Conservation (phyloP, 2,113 vertebrate genomes). For the Python bivittatus region DNA sequence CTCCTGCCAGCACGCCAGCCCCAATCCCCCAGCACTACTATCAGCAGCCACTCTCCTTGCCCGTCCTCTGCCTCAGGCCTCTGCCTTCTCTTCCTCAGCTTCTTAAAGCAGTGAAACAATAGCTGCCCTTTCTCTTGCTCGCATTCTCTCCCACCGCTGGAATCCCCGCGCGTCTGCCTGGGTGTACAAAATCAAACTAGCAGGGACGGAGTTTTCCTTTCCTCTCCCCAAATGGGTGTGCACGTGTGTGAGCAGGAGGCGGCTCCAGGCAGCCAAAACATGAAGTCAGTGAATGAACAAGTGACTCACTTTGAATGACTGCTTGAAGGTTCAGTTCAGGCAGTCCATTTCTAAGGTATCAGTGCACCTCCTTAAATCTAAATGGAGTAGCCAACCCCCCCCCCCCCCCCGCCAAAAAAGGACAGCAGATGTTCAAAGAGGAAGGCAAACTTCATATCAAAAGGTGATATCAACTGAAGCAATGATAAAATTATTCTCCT, state of each 20-base stretch:
- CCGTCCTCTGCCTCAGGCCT: constrained; percentile 52
- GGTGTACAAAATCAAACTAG: constrained; percentile 9
- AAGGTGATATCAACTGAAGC: background rate
- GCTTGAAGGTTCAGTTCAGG: background rate
- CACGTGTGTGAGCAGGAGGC: constrained; percentile 10
- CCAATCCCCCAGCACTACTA: constrained; percentile 49
- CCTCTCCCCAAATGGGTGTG: constrained; percentile 44
- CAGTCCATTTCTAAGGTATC: background rate
- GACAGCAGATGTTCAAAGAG: background rate
- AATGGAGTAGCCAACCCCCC: background rate
- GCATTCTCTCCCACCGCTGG: constrained; percentile 23
- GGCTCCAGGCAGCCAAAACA: constrained; percentile 37
- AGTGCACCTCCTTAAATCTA: constrained; percentile 12
- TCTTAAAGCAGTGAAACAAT: constrained; percentile 65
- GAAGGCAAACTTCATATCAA: background rate
- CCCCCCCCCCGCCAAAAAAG: background rate
- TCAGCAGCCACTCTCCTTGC: background rate
- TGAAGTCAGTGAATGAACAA: constrained; percentile 28
- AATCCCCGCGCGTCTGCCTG: background rate
- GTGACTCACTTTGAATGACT: background rate
- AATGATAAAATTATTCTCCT: background rate
- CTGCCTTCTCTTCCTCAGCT: constrained; percentile 47
- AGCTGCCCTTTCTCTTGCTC: constrained; percentile 56
- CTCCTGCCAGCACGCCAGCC: constrained; percentile 57
- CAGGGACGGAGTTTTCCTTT: constrained; percentile 25